phyloP scores from a whole-genome alignment of 2,888 invertebrate species.

The Phanerotoma sp. region DNA sequence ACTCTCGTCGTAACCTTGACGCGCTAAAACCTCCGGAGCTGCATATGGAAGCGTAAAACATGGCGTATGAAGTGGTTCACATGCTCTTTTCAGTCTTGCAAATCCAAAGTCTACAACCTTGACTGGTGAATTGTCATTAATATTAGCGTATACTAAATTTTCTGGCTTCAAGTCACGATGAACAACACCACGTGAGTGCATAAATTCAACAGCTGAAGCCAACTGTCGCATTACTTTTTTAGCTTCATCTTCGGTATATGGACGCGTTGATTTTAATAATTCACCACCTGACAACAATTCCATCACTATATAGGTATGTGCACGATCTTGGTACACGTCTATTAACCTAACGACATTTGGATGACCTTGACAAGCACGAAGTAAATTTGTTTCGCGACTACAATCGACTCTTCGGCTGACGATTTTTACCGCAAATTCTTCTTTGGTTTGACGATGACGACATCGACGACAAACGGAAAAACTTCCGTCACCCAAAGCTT shows the following conservation, averaged over 20 bases:
- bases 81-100: conserved; percentile 72
- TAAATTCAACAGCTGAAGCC: conserved; percentile 78
- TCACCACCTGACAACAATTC: conserved; percentile 87
- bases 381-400: conserved; percentile 72
- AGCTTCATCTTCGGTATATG: conserved; percentile 77
- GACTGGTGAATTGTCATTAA: conserved; percentile 64
- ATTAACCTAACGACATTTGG: conserved; percentile 82
- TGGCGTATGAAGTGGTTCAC: conserved; percentile 72
- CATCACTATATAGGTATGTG: conserved; percentile 86
- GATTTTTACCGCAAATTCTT: conserved; percentile 88
- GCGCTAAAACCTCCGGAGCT: conserved; percentile 86
- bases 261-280: conserved; percentile 66
- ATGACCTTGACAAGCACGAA: conserved; percentile 85
- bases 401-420: conserved; percentile 69
- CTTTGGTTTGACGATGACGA: conserved; percentile 69
- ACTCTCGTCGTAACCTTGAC: conserved; percentile 82
- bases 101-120: conserved; percentile 98
- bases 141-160: conserved; percentile 70
- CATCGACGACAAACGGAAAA: conserved; percentile 87
- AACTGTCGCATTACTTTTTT: conserved; percentile 79
- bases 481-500: conserved; percentile 83
- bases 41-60: conserved; percentile 95
- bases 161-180: conserved; percentile 95
- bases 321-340: conserved; percentile 82
- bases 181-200: conserved; percentile 83